Percentiles rank a stretch among this genome's conserved stretches.
These are phyloP conservation scores for Aythya fuligula DNA, from an alignment of 2,797 vertebrate genomes.

Conservation along the genomic window DNA sequence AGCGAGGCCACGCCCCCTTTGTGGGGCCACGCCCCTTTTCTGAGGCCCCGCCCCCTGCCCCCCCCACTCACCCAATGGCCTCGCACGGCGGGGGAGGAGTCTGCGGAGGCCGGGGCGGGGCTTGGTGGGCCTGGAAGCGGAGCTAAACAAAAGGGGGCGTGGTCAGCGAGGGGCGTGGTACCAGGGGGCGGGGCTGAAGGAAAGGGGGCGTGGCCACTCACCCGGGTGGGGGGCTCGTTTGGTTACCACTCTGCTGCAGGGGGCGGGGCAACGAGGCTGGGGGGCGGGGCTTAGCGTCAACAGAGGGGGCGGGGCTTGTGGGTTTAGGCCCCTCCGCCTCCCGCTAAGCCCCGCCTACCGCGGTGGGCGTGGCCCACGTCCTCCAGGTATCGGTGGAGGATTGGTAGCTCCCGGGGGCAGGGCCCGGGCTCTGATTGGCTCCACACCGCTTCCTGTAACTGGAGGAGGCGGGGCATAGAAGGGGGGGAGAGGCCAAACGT, in stretches of 20 bases:
- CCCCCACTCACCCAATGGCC: neutral
- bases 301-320: too few species aligned
- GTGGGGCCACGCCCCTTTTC: too few species aligned
- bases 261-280: neutral
- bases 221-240: neutral
- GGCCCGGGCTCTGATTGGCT: neutral
- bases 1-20: too few species aligned
- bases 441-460: neutral
- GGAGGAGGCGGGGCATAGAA: neutral
- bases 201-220: neutral
- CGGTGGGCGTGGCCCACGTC: neutral
- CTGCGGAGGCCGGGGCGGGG: too few species aligned
- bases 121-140: too few species aligned
- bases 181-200: neutral
- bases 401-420: neutral
- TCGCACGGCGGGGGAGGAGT: neutral
- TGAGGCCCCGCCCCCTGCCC: too few species aligned
- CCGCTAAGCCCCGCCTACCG: neutral
- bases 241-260: too few species aligned
- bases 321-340: neutral
- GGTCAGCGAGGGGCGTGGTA: too few species aligned
- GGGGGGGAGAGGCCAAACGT: neutral
- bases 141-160: too few species aligned
- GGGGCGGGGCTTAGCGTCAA: neutral
- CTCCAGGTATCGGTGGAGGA: neutral